These are phyloP conservation scores for Hymenopus coronatus DNA, from an alignment of 2,888 invertebrate genomes.

Conservation along the genomic window DNA sequence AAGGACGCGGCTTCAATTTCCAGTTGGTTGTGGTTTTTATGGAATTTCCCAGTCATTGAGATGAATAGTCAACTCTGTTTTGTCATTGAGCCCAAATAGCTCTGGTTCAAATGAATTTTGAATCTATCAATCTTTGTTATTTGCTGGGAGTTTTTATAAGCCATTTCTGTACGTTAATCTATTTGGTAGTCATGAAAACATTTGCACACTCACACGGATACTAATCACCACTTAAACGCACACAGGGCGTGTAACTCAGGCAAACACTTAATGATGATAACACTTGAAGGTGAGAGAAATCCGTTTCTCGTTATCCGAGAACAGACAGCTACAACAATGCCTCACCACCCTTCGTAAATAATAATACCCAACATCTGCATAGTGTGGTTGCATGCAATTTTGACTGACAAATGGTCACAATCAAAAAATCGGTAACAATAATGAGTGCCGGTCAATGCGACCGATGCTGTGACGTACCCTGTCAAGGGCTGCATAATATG, in stretches of 20 bases:
- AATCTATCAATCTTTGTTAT: no score
- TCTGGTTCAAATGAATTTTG: no score
- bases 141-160: no score
- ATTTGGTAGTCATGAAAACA: no score
- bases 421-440: constrained; percentile 25
- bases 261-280: background rate
- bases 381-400: background rate
- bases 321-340: background rate
- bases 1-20: no score
- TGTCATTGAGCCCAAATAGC: no score
- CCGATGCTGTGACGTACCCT: background rate
- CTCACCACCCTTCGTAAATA: background rate
- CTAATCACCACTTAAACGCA: background rate
- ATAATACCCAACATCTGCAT: background rate
- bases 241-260: no score
- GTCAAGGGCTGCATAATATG: background rate
- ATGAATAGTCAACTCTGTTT: no score
- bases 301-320: background rate
- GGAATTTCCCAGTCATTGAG: no score
- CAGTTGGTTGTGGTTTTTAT: no score
- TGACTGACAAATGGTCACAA: constrained; percentile 34
- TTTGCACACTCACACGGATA: background rate
- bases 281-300: background rate
- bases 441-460: background rate
- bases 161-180: no score